phyloP scores from a whole-genome alignment of 1,140 invertebrate genomes.

The Drosophila sproati region DNA sequence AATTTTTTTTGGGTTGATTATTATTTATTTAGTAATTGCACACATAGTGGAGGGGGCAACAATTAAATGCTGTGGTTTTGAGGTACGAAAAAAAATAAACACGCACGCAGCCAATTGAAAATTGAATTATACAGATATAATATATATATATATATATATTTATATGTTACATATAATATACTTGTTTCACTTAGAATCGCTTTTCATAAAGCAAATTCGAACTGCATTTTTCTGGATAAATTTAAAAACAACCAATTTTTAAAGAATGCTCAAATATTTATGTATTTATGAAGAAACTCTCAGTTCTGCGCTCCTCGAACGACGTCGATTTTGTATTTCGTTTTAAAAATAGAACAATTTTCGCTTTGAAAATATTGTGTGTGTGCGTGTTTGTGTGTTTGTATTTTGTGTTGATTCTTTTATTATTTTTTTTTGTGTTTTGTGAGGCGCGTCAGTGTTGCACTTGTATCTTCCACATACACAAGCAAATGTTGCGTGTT shows the following conservation, averaged over 20 bases:
- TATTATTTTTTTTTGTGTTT: conserved; percentile 6
- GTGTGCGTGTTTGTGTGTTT: conserved; percentile 2
- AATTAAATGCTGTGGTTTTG: conserved; percentile 59
- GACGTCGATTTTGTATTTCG: conserved; percentile 16
- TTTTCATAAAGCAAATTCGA: not conserved
- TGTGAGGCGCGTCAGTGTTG: conserved; percentile 32
- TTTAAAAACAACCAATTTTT: conserved; percentile 20
- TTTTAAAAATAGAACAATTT: conserved; percentile 48
- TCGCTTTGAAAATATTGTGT: conserved; percentile 25
- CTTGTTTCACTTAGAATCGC: conserved; percentile 10
- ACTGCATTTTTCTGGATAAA: conserved; percentile 30
- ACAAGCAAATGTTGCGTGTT: not conserved
- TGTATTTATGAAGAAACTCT: conserved; percentile 12
- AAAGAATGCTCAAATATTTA: conserved; percentile 47
- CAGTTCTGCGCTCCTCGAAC: conserved; percentile 8
- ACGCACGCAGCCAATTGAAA: conserved; percentile 53
- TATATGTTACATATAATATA: conserved; percentile 21
- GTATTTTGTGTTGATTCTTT: not conserved
- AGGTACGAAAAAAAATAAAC: conserved; percentile 9
- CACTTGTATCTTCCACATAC: conserved; percentile 43
- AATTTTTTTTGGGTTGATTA: conserved; percentile 39
- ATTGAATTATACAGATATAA: conserved; percentile 22
- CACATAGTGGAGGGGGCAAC: conserved; percentile 52
- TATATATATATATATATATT: conserved; percentile 26
- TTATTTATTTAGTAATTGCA: conserved; percentile 71